phyloP scores from a whole-genome alignment of 2,888 invertebrate genomes.

The Drosophila greeni region DNA sequence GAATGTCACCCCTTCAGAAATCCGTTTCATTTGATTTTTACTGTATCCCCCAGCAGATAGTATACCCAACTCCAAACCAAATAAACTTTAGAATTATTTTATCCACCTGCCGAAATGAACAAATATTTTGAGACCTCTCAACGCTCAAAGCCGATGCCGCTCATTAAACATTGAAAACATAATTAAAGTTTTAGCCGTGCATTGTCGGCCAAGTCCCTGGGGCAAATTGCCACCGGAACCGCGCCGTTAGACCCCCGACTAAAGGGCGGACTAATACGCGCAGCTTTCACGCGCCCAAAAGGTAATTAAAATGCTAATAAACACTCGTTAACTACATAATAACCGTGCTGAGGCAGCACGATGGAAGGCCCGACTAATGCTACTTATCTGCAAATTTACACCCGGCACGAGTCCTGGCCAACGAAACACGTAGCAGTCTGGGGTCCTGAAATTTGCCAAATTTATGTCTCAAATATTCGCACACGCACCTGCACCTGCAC shows the following conservation, averaged over 20 bases:
- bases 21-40: neutral
- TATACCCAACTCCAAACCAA: neutral
- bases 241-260: constrained; percentile 29
- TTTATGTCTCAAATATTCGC: constrained; percentile 64
- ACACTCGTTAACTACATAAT: constrained; percentile 70
- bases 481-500: constrained; percentile 25
- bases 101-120: constrained; percentile 9
- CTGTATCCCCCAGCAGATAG: neutral
- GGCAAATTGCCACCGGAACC: constrained; percentile 16
- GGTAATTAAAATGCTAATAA: constrained; percentile 75
- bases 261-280: constrained; percentile 64
- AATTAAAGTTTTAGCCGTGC: constrained; percentile 63
- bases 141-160: constrained; percentile 27
- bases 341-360: constrained; percentile 46
- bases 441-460: constrained; percentile 54
- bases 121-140: constrained; percentile 35
- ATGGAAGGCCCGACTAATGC: constrained; percentile 59
- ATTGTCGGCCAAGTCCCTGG: constrained; percentile 39
- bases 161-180: constrained; percentile 69
- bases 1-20: neutral
- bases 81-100: constrained; percentile 5
- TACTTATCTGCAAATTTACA: constrained; percentile 72
- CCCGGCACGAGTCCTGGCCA: constrained; percentile 38
- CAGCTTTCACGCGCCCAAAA: constrained; percentile 68
- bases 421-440: constrained; percentile 45